phyloP scores from a whole-genome alignment of 2,888 invertebrate species.

The Sinelater perroti region DNA sequence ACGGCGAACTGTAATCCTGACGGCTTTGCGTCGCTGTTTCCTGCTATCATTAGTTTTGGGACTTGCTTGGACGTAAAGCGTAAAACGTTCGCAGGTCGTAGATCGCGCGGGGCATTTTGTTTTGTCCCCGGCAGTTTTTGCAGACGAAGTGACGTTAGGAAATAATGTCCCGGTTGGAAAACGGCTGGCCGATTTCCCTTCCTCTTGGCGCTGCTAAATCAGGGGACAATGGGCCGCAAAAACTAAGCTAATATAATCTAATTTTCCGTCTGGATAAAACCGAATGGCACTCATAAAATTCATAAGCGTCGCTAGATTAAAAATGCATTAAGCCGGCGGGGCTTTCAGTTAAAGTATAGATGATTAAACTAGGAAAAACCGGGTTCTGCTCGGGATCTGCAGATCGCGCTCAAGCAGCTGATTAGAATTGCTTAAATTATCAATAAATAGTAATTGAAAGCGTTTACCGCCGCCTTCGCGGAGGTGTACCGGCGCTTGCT shows the following conservation, averaged over 20 bases:
- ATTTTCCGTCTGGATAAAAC: slow-evolving; percentile 30
- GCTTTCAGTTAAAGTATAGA: slow-evolving; percentile 26
- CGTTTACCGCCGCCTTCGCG: too few species aligned
- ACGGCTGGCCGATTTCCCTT: neutral
- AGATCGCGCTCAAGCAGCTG: too few species aligned
- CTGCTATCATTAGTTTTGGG: slow-evolving; percentile 17
- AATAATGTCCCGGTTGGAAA: neutral
- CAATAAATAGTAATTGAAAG: slow-evolving; percentile 11
- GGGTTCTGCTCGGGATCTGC: slow-evolving; percentile 1
- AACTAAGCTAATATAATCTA: slow-evolving; percentile 26
- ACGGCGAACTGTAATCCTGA: slow-evolving; percentile 47
- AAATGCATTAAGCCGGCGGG: slow-evolving; percentile 31
- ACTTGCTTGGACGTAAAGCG: slow-evolving; percentile 6
- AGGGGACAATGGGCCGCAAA: too few species aligned
- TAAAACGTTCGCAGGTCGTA: neutral
- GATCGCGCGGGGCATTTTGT: too few species aligned
- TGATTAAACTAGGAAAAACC: slow-evolving; percentile 28
- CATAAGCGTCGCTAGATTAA: slow-evolving; percentile 34
- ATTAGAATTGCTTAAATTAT: neutral
- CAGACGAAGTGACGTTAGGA: neutral
- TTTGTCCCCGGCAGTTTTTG: neutral
- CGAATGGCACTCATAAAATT: slow-evolving; percentile 32
- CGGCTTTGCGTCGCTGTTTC: slow-evolving; percentile 35
- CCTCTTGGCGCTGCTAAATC: neutral
- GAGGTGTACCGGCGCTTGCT: neutral